Percentiles rank a stretch among this genome's conserved stretches.
Evolutionary conservation across 2,113 vertebrate species (phyloP).

Genomic region (Myrmecobius fasciatus): DNA sequence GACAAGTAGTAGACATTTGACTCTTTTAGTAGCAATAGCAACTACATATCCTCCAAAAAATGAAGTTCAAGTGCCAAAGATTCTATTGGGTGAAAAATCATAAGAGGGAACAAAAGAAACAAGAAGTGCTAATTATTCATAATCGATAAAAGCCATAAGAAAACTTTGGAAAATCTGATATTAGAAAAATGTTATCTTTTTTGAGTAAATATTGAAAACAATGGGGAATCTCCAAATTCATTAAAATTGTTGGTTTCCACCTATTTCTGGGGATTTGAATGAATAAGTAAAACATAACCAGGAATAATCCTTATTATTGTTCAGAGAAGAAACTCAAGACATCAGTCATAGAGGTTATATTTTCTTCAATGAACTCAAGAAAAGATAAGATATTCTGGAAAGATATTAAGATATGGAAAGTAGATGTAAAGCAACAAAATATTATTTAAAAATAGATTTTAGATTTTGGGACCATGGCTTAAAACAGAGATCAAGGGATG

Average conservation of each 20-base stretch:
- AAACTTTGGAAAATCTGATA: not conserved
- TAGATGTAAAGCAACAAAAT: not conserved
- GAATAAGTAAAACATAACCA: not conserved
- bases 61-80: not conserved
- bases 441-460: not conserved
- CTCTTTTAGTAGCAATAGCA: not conserved
- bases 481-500: not conserved
- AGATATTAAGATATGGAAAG: not conserved
- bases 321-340: not conserved
- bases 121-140: not conserved
- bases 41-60: not conserved
- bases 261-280: not conserved
- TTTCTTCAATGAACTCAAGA: not conserved
- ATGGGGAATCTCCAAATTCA: not conserved
- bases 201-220: not conserved
- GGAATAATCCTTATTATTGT: not conserved
- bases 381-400: not conserved
- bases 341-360: not conserved
- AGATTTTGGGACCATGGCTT: not conserved
- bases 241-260: not conserved
- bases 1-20: not conserved
- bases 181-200: not conserved
- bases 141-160: not conserved
- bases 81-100: not conserved
- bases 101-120: not conserved